These are phyloP conservation scores for Gila robusta DNA, from an alignment of 2,797 vertebrate genomes.

Conservation along the genomic window DNA sequence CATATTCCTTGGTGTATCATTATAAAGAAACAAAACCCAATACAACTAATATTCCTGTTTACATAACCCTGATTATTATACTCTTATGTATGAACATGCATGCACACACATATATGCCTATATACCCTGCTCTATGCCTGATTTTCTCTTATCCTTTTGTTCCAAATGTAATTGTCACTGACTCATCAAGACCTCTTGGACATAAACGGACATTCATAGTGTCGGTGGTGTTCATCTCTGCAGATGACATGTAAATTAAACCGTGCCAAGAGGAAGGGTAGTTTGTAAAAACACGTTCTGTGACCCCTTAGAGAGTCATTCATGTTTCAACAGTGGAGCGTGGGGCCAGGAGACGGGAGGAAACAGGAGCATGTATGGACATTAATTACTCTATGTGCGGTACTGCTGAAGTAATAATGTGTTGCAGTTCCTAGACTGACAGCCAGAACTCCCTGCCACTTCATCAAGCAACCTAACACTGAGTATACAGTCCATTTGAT, in stretches of 20 bases:
- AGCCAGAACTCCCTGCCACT: conserved; percentile 68
- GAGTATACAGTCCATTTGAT: conserved; percentile 64
- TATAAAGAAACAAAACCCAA: background rate
- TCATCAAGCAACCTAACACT: conserved; percentile 61
- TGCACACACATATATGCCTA: background rate
- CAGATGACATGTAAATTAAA: conserved; percentile 71
- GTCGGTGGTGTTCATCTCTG: conserved; percentile 33
- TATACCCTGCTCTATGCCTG: too few species aligned
- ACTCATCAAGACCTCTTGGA: conserved; percentile 45
- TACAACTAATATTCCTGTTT: background rate
- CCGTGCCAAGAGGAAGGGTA: conserved; percentile 67
- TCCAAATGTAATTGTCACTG: background rate
- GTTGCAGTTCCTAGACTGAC: conserved; percentile 66
- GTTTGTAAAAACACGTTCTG: conserved; percentile 68
- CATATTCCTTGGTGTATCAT: background rate
- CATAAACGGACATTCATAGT: conserved; percentile 55
- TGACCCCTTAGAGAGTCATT: conserved; percentile 73
- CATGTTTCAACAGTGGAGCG: conserved; percentile 71
- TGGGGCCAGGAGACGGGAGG: conserved; percentile 63
- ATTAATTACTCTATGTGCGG: conserved; percentile 74
- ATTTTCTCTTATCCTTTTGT: background rate
- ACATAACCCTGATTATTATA: background rate
- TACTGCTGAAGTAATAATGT: conserved; percentile 71
- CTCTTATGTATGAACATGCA: background rate
- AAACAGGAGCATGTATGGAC: conserved; percentile 75